Conservation (phyloP, 2,797 vertebrate species). For the Cuculus canorus region DNA sequence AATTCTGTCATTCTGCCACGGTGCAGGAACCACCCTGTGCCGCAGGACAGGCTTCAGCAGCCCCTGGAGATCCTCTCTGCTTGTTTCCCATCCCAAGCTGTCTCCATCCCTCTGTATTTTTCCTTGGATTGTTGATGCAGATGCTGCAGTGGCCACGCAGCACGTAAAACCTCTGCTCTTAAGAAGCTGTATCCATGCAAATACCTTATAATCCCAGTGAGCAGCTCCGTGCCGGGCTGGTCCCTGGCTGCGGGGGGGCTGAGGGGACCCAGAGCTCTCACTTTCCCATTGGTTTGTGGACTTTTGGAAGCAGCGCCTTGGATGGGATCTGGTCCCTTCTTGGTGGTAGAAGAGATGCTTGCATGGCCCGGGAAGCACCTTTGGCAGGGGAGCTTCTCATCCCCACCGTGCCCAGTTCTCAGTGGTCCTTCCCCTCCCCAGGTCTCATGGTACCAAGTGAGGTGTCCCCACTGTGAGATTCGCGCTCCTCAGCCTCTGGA, state of each 20-base stretch:
- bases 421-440: not conserved
- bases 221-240: fast-evolving
- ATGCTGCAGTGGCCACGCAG: not conserved
- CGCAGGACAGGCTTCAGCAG: not conserved
- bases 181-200: not conserved
- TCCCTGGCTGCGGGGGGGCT: fast-evolving
- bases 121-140: not conserved
- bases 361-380: fast-evolving
- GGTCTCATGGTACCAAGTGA: constrained; percentile 81
- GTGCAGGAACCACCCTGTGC: not conserved
- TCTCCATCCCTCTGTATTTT: not conserved
- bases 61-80: not conserved
- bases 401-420: fast-evolving
- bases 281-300: fast-evolving
- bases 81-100: not conserved
- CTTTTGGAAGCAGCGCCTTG: fast-evolving
- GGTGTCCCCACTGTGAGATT: constrained; percentile 71
- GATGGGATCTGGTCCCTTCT: not conserved
- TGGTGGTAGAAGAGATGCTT: fast-evolving
- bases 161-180: fast-evolving
- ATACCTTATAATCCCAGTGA: not conserved
- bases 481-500: constrained; percentile 28
- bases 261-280: fast-evolving
- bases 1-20: no score
- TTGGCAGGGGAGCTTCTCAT: fast-evolving